These are phyloP conservation scores for Pocillopora verrucosa DNA, from an alignment of 64 coral and sea anemone species.

Conservation along the genomic window DNA sequence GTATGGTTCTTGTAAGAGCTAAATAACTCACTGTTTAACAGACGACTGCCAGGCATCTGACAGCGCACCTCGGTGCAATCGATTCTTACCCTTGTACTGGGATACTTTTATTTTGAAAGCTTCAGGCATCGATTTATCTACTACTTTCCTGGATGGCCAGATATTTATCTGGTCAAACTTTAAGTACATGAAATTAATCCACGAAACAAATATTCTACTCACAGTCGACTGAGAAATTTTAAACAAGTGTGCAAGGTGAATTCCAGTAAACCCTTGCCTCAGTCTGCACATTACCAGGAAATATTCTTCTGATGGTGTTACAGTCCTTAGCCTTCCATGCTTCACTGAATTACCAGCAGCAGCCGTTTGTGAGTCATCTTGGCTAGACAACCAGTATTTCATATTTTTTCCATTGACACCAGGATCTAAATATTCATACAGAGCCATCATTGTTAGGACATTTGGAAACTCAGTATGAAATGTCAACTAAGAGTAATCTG, in stretches of 20 bases:
- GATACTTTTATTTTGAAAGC: constrained; percentile 13
- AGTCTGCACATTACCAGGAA: constrained; percentile 18
- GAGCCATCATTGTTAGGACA: background rate
- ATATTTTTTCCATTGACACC: constrained; percentile 22
- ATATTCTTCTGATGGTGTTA: constrained; percentile 23
- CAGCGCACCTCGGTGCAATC: constrained; percentile 34
- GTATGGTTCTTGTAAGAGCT: constrained; percentile 53
- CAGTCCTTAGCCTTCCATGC: constrained; percentile 25
- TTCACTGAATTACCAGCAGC: background rate
- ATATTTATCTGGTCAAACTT: constrained; percentile 20
- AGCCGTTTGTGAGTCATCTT: background rate
- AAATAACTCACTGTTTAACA: constrained; percentile 27
- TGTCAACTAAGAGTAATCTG: constrained; percentile 2
- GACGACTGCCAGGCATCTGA: constrained; percentile 32
- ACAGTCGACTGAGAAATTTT: constrained; percentile 25
- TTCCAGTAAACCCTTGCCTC: constrained; percentile 38
- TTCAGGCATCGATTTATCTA: background rate
- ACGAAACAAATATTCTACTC: constrained; percentile 45
- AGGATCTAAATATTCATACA: constrained; percentile 15
- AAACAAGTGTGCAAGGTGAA: constrained; percentile 33
- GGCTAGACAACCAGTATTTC: constrained; percentile 16
- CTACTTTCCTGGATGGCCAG: constrained; percentile 20
- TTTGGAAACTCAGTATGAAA: constrained; percentile 22
- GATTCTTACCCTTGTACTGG: background rate
- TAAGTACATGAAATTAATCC: constrained; percentile 50